Base-by-base conservation (phyloP, 2,113 vertebrate genomes). In the Anoura caudifer region DNA sequence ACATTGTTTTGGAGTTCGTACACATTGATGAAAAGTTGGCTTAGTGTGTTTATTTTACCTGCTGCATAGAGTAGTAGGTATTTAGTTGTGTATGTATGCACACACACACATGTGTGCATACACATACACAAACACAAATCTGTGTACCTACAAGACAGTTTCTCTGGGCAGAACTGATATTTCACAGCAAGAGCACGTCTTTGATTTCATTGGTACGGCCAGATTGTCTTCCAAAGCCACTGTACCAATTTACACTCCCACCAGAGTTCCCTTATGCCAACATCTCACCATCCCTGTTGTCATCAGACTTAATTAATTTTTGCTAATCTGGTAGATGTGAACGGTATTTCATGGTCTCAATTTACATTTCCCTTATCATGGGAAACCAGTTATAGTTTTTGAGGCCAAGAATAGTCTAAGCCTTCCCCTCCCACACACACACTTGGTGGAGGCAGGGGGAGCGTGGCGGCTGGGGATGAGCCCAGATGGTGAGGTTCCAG, bases 241-340 rank as follows among this genome's bases (percentile, higher is more conserved):
- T 59, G 5, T 17, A 38, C 93, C 83, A 94, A 91, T 96, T 97
- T 84, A 72, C 89, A 73, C 89, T 82, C 88, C 73, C 77, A 80
- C 69, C 86, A 96, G 76, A 88, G 50, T 43, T 90, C 90, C 80
- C 38, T 82, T 80, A 65, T 80, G 54, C 47, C 36, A 47, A 92
- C 87, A 95, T 87, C 67, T 93, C 94, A 91, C 89, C 61, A 88
- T 65, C 73, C 81, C 82, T 67, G 50, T 83, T 93, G 86, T 89
- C 73, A 77, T 50, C 85, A 83, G 54, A 83, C 83, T 97, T 92
- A 94, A 96, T 96, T 97, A 97, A 96, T 94, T 96, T 95, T 95
- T 93, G 81, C 83, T 97, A 92, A 82, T 94, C 91, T 95, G 75
- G 79, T 91, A 91, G 91, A 94, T 77, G 26, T 89, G 77, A 95